Evolutionary conservation across 2,888 invertebrate species (phyloP), one percentile per base, ranked within the genome.

Genomic region (Leptothorax acervorum): DNA sequence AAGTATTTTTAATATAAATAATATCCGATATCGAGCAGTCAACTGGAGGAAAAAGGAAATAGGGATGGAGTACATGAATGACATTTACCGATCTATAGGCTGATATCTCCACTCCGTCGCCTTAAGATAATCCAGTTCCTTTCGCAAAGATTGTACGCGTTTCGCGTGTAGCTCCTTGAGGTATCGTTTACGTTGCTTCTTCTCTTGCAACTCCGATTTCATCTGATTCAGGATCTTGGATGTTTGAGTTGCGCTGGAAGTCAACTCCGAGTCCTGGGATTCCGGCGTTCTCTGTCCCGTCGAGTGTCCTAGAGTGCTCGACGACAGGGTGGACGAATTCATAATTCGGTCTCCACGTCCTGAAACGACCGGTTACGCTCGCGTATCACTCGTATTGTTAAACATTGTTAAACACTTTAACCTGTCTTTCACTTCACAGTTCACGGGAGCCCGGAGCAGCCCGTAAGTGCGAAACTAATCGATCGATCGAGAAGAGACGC

Each of bases 81-180:
- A 31, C 11, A 85, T 82, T 83, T 96, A 97, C 94, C 96, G 97
- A 87, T 97, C 97, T 90, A 96, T 96, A 60, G 96, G 95, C 75
- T 97, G 97, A 95, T 97, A 98, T 94, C 97, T 97, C 98, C 98
- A 98, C 92, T 97, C 97, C 0, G 97, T 97, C 78, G 96, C 96
- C 93, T 97, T 97, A n/a, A 98, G 95, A 93, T 97, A 97, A 89
- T 97, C 97, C 82, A 98, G 95, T 95, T 98, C 97, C 94, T 97
- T 97, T 84, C 97, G 95, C 57, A 98, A 94, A 55, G 95, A 95
- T 94, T 97, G 97, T 82, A 98, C 96, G 87, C 97, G 96, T 92
- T 97, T 97, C 84, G 96, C 96, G 90, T 98, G 97, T 84, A 96
- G 95, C 92, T 97, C 97, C 60, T 96, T 96, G 39, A 96, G 95